Percentiles rank a stretch among this genome's conserved stretches.
Conservation (phyloP, 92 coral and sea anemone species). For the Bergia sp. region DNA sequence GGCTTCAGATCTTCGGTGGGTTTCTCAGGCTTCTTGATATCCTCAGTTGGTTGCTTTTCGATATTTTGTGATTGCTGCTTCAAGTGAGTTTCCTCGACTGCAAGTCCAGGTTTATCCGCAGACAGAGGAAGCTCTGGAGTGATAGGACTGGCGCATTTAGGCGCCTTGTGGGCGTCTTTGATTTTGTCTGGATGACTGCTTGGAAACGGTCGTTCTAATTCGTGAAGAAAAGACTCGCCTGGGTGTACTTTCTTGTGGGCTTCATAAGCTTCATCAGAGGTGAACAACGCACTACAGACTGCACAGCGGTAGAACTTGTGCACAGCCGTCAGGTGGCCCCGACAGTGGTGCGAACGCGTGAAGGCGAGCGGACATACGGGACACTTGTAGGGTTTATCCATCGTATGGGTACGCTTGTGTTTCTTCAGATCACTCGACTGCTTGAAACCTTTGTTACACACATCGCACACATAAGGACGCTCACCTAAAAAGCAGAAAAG, state of each 20-base stretch:
- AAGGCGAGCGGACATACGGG: slow-evolving; percentile 88
- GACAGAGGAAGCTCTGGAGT: not conserved
- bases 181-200: not conserved
- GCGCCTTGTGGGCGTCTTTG: not conserved
- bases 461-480: slow-evolving; percentile 91
- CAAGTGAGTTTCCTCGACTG: slow-evolving; percentile 2
- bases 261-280: slow-evolving; percentile 78
- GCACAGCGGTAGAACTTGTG: slow-evolving; percentile 84
- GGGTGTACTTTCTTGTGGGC: slow-evolving; percentile 82
- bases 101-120: slow-evolving; percentile 11
- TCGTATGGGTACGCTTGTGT: slow-evolving; percentile 92
- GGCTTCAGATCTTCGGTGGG: slow-evolving; percentile 5
- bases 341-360: slow-evolving; percentile 92
- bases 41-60: not conserved
- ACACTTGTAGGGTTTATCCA: slow-evolving; percentile 92
- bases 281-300: slow-evolving; percentile 80
- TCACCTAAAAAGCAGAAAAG: slow-evolving; percentile 70
- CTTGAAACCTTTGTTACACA: slow-evolving; percentile 94
- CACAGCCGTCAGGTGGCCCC: slow-evolving; percentile 83
- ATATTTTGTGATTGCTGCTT: not conserved
- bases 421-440: slow-evolving; percentile 98
- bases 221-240: slow-evolving; percentile 1
- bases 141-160: not conserved
- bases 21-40: not conserved
- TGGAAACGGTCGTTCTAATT: not conserved